Conservation (phyloP, 2,888 invertebrate genomes). For the Agriopis aurantiaria region DNA sequence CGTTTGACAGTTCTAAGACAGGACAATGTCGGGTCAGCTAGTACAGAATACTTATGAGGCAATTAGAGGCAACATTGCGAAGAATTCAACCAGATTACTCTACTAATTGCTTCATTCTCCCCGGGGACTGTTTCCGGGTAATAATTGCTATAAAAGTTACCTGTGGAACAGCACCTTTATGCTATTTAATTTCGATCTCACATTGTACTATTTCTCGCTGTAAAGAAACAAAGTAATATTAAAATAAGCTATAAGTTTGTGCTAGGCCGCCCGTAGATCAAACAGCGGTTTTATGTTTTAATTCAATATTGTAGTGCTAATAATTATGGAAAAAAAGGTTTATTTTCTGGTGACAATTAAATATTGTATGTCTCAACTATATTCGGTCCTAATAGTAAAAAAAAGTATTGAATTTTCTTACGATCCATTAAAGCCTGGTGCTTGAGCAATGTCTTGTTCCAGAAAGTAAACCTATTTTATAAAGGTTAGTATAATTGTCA, state of each 20-base stretch:
- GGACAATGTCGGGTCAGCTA: too few relatives aligned
- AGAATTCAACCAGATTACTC: too few relatives aligned
- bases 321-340: conserved; percentile 3
- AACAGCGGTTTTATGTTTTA: neutral
- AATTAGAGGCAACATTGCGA: too few relatives aligned
- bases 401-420: neutral
- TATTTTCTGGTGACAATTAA: conserved; percentile 1
- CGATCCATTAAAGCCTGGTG: neutral
- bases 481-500: conserved; percentile 10
- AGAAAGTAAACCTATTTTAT: conserved; percentile 3
- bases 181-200: too few relatives aligned
- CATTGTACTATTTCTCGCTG: too few relatives aligned
- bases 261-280: neutral
- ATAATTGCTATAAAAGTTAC: too few relatives aligned
- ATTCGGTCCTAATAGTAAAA: neutral
- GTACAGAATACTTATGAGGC: too few relatives aligned
- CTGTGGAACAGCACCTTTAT: too few relatives aligned
- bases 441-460: neutral
- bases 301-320: neutral
- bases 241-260: neutral
- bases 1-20: too few relatives aligned
- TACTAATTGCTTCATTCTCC: too few relatives aligned
- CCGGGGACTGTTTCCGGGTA: too few relatives aligned
- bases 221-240: neutral
- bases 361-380: neutral